Evolutionary conservation across 2,113 vertebrate genomes (phyloP).

Genomic region (Coptodon rendalli): DNA sequence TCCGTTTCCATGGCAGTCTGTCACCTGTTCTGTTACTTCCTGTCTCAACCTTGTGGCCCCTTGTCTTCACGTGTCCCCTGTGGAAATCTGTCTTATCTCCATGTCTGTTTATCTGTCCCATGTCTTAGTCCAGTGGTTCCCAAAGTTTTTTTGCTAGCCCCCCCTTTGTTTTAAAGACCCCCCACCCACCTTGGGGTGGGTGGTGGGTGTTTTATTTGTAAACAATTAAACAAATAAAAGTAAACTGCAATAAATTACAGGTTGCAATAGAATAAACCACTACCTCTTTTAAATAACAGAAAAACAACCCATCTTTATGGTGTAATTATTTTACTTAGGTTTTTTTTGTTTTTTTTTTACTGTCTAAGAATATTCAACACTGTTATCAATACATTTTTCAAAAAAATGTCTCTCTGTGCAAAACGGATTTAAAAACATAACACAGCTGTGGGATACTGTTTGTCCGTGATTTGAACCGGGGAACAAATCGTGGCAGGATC

Average conservation of each 20-base stretch:
- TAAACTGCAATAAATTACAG: not conserved
- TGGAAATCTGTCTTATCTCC: not conserved
- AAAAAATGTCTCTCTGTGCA: not conserved
- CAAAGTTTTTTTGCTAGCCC: not conserved
- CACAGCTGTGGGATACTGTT: not conserved
- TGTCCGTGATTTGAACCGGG: not conserved
- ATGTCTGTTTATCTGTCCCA: not conserved
- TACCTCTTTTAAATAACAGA: not conserved
- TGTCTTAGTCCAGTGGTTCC: not conserved
- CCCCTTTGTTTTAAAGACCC: not conserved
- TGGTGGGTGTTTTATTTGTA: not conserved
- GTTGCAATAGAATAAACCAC: not conserved
- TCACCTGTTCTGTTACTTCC: not conserved
- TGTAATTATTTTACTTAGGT: not conserved
- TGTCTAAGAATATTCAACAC: too few species aligned
- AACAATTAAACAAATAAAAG: not conserved
- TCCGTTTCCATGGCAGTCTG: not conserved
- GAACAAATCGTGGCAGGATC: not conserved
- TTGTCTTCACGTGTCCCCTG: not conserved
- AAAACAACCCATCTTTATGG: not conserved
- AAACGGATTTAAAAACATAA: not conserved
- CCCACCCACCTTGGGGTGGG: too few species aligned
- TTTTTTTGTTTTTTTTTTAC: not conserved
- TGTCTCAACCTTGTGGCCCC: not conserved
- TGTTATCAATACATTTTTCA: too few species aligned